Base-by-base conservation (phyloP, 2,888 invertebrate species). In the Watsonalla binaria region DNA sequence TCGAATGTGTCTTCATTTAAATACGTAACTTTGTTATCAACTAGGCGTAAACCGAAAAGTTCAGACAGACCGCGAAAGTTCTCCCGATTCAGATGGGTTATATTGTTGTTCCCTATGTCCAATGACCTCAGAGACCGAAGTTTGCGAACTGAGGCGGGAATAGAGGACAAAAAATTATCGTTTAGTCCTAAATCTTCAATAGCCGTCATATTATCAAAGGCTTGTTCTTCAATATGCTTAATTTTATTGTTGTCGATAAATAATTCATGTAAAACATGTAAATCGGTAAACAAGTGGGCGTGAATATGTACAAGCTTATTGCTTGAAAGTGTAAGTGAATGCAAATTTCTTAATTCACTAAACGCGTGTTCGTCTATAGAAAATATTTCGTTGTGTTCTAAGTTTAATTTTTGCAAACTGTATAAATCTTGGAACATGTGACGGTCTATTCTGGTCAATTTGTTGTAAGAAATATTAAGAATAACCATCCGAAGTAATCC, bases 41-140 rank as follows among this genome's bases (percentile, higher is more conserved):
- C 95, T 66, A 97, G 82, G 59, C 96, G 93, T 59, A 97, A 89
- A 54, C 95, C 94, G 72, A 94, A 94, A 60, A 97, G 91, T 73
- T 95, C 93, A 59, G 93, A 92, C 59, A 97, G 85, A 9, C 95
- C 95, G 66, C 92, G 92, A 76, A 97, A 95, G 63, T 95, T 94
- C 67, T 94, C 92, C 73, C 94, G 93, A 61, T 91, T 93, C 63
- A 97, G 91, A 61, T 92, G 90, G 71, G 93, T 92, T 78, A 97
- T 94, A 75, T 92, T 93, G 85, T 97, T 97, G 76, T 95, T 95
- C 24, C 95, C 96, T 63, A 97, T 92, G 86, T 96, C 96, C 62
- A 97, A 89, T 24, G 94, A 94, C 80, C 94, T 94, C 57, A 97
- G 84, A 65, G 93, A 93, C 51, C 92, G 86, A 58, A 96, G 89